Conservation (phyloP, 2,888 invertebrate genomes). For the Cephus sareptanus region DNA sequence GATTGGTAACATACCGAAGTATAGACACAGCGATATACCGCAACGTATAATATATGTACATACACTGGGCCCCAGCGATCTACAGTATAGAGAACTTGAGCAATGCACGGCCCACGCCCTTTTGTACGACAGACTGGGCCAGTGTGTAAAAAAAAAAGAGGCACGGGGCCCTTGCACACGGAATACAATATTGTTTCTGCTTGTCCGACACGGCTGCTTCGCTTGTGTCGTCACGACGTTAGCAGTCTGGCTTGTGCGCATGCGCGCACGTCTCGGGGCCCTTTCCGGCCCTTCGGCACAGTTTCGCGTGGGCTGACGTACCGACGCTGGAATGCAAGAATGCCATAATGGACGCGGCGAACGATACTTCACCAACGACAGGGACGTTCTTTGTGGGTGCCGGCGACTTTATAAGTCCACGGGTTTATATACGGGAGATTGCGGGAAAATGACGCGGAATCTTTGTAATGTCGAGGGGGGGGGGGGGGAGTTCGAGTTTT, state of each 20-base stretch:
- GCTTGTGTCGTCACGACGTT: background rate
- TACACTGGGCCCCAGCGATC: background rate
- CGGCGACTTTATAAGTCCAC: slow-evolving; percentile 12
- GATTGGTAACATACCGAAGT: background rate
- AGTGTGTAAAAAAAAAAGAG: background rate
- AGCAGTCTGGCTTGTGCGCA: background rate
- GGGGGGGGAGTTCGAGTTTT: background rate
- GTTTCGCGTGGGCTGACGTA: background rate
- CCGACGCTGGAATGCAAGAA: slow-evolving; percentile 23
- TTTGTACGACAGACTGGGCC: background rate
- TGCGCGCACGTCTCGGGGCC: slow-evolving; percentile 3
- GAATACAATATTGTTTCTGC: background rate
- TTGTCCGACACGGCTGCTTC: background rate
- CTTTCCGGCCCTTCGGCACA: background rate
- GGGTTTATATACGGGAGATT: slow-evolving; percentile 26
- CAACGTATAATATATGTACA: background rate
- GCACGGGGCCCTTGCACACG: background rate
- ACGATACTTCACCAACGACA: slow-evolving; percentile 38
- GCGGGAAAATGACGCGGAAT: slow-evolving; percentile 34
- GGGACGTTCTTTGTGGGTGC: slow-evolving; percentile 37
- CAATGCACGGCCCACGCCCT: background rate
- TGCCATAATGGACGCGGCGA: slow-evolving; percentile 42
- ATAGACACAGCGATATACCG: background rate
- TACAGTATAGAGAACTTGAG: background rate
- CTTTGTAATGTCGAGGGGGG: slow-evolving; percentile 21